Evolutionary conservation across 2,888 invertebrate species (phyloP).

Genomic region (Lepidocyrtoides sp.): DNA sequence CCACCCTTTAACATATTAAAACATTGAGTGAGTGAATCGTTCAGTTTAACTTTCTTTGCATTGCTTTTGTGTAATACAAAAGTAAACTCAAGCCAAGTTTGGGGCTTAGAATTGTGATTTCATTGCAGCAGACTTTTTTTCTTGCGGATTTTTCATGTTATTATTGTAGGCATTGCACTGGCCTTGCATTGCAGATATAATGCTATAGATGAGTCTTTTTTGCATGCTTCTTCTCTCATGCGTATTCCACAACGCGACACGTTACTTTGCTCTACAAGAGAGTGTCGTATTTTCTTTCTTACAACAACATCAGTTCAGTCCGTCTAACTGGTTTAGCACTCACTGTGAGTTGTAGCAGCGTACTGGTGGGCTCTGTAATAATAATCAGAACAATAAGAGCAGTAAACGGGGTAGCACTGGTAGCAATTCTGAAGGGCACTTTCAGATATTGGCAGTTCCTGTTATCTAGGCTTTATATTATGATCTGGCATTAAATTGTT

Average conservation of each 20-base stretch:
- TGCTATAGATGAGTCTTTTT: constrained; percentile 46
- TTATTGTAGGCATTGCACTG: constrained; percentile 61
- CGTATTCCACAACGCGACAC: constrained; percentile 27
- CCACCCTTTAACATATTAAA: too few species aligned
- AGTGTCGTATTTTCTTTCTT: neutral
- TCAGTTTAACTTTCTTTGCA: constrained; percentile 10
- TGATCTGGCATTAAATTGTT: too few species aligned
- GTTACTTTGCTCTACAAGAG: constrained; percentile 6
- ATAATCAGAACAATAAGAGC: constrained; percentile 34
- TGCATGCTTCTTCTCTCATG: constrained; percentile 42
- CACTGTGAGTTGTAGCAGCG: constrained; percentile 27
- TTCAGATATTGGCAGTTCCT: neutral
- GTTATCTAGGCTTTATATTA: too few species aligned
- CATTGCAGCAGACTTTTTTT: constrained; percentile 51
- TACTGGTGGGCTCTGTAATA: too few species aligned
- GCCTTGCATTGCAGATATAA: constrained; percentile 73
- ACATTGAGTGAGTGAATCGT: neutral
- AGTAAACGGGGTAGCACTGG: constrained; percentile 21
- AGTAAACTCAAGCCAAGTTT: neutral
- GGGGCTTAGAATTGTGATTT: constrained; percentile 41
- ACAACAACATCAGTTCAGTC: constrained; percentile 35
- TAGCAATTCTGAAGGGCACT: constrained; percentile 21
- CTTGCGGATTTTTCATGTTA: constrained; percentile 60
- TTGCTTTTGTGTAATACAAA: neutral
- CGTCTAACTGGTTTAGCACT: constrained; percentile 42